phyloP scores from a whole-genome alignment of 1,140 invertebrate species.

The Ridgeia piscesae region DNA sequence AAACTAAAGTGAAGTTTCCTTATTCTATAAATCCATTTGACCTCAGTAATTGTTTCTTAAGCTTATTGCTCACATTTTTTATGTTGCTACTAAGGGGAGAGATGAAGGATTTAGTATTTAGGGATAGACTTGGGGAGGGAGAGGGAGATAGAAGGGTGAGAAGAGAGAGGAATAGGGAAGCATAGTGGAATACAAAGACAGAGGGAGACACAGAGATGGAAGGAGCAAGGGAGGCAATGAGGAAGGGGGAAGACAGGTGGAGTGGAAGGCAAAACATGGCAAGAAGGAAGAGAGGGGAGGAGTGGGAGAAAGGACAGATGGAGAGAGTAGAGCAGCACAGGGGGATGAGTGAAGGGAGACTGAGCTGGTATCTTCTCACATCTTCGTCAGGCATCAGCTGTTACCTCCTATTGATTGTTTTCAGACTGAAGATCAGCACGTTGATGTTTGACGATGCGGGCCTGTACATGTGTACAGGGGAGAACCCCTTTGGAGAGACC shows the following conservation, averaged over 20 bases:
- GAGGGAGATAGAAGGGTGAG: neutral
- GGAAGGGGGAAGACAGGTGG: neutral
- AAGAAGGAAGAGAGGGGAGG: neutral
- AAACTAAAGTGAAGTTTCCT: neutral
- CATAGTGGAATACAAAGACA: neutral
- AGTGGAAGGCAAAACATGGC: no score
- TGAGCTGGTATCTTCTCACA: neutral
- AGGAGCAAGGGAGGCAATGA: neutral
- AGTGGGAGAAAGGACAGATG: neutral
- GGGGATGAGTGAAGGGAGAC: neutral
- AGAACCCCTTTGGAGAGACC: conserved; percentile 9
- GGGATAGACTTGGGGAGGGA: neutral
- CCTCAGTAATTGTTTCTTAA: neutral
- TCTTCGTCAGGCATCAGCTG: neutral
- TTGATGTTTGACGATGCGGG: neutral
- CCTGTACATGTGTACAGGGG: conserved; percentile 14
- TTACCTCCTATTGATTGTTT: neutral
- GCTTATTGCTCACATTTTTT: neutral
- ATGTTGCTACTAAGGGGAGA: neutral
- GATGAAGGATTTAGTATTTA: no score
- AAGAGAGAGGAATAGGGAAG: neutral
- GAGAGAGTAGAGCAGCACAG: neutral
- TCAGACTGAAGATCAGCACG: conserved; percentile 15
- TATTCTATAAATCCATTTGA: neutral
- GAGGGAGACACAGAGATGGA: neutral